Conservation (phyloP, 2,113 vertebrate species). For the Parus major region DNA sequence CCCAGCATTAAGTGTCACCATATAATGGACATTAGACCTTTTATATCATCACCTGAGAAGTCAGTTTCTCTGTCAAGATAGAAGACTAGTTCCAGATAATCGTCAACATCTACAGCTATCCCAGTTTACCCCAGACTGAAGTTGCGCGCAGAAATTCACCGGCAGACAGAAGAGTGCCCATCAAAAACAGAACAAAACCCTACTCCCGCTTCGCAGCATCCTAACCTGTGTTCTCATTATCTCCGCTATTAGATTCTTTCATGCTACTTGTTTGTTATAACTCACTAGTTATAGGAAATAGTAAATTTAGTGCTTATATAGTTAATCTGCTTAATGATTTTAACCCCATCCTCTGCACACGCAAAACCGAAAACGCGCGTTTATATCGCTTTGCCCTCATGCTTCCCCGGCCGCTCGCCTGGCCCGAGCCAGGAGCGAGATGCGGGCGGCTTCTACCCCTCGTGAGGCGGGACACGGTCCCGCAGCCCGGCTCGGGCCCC, state of each 20-base stretch:
- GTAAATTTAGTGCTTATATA: not conserved
- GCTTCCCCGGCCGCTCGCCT: too few species aligned
- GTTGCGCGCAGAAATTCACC: not conserved
- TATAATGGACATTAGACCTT: not conserved
- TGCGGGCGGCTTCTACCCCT: not conserved
- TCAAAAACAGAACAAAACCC: not conserved
- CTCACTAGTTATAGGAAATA: too few species aligned
- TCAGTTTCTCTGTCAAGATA: not conserved
- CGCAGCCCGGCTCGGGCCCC: not conserved
- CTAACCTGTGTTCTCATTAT: too few species aligned
- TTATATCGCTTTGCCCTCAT: not conserved
- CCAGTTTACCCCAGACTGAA: fast-evolving
- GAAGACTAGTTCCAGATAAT: not conserved
- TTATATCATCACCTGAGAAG: not conserved
- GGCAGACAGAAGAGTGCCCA: not conserved
- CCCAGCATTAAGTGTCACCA: not conserved
- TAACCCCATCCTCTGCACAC: not conserved
- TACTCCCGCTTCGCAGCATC: not conserved
- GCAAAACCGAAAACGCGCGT: fast-evolving
- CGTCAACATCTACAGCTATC: not conserved
- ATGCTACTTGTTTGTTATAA: not conserved
- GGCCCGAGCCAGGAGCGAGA: not conserved
- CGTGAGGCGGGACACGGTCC: not conserved
- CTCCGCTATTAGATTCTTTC: not conserved
- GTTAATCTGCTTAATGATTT: not conserved